phyloP scores from a whole-genome alignment of 2,888 invertebrate species.

The Blera fallax region DNA sequence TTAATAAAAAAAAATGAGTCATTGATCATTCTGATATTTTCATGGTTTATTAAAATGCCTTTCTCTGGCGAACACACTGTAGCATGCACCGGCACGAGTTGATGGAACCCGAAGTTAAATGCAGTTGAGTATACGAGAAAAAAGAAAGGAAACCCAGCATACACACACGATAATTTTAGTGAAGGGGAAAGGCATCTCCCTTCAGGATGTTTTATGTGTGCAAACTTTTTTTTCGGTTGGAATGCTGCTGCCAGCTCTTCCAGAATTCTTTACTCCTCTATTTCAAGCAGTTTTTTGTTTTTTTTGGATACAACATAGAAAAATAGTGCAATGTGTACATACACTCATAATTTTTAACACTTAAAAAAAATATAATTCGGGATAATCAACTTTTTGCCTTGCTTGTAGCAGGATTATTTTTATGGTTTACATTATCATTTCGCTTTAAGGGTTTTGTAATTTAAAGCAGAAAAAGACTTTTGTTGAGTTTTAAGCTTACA shows the following conservation, averaged over 20 bases:
- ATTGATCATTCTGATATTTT: no score
- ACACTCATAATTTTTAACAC: conserved; percentile 36
- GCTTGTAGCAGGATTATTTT: conserved; percentile 12
- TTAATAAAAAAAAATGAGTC: no score
- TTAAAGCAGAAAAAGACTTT: no score
- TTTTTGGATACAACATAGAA: conserved; percentile 2
- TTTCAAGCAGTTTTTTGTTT: conserved; percentile 18
- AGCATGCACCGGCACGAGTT: neutral
- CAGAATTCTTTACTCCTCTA: neutral
- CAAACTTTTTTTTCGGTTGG: conserved; percentile 21
- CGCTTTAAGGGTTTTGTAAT: conserved; percentile 28
- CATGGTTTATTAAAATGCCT: no score
- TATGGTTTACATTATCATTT: conserved; percentile 23
- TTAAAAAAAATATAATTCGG: conserved; percentile 36
- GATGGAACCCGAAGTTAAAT: neutral
- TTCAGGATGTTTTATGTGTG: neutral
- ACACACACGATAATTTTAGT: neutral
- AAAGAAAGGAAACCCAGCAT: neutral
- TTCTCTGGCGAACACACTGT: no score
- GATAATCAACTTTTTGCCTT: conserved; percentile 20
- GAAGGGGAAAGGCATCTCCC: no score
- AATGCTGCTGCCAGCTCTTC: neutral
- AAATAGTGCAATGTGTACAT: conserved; percentile 42
- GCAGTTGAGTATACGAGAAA: neutral
- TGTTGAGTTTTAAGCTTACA: no score